These are phyloP conservation scores for Drosophila setifemur DNA, from an alignment of 1,140 invertebrate genomes.

Conservation along the genomic window DNA sequence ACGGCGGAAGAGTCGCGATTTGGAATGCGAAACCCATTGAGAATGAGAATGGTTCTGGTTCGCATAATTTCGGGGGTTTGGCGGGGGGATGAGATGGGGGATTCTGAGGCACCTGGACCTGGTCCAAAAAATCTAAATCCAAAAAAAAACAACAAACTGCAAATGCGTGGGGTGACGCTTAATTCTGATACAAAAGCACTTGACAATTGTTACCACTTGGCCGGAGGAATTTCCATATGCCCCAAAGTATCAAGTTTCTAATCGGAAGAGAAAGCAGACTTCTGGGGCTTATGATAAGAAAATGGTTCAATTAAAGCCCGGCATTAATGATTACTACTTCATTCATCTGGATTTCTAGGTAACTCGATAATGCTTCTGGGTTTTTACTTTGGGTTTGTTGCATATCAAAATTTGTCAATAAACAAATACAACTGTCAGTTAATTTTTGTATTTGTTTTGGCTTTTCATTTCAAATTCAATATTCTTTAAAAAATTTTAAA, in stretches of 20 bases:
- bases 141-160: no score
- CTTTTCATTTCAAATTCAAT: no score
- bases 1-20: no score
- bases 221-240: neutral
- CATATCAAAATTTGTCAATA: no score
- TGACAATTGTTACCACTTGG: slow-evolving; percentile 19
- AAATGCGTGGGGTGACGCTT: neutral
- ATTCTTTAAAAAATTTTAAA: no score
- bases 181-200: slow-evolving; percentile 15
- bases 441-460: no score
- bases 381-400: no score
- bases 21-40: slow-evolving; percentile 14
- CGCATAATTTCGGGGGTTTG: slow-evolving; percentile 24
- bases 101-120: neutral
- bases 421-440: no score
- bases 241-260: neutral
- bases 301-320: neutral
- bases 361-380: no score
- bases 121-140: neutral
- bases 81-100: neutral
- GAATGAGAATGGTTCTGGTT: slow-evolving; percentile 63
- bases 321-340: neutral
- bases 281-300: neutral
- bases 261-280: neutral
- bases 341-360: no score